These are phyloP conservation scores for Xiphophorus hellerii DNA, from an alignment of 2,113 vertebrate species.

Conservation along the genomic window DNA sequence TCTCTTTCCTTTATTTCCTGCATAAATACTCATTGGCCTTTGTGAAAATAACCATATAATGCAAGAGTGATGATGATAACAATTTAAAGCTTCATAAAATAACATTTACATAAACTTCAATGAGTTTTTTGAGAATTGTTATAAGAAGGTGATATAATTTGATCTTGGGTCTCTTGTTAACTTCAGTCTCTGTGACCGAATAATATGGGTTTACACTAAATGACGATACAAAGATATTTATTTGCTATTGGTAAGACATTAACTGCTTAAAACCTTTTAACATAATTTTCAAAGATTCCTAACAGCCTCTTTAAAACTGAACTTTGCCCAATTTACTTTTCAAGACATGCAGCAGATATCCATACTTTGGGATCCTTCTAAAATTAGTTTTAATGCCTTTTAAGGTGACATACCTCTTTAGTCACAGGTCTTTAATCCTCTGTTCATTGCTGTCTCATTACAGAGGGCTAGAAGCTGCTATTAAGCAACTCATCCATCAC, in stretches of 20 bases:
- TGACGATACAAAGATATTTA: background rate
- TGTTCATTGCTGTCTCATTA: slow-evolving; percentile 79
- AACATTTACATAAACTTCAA: background rate
- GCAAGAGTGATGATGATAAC: too few species aligned
- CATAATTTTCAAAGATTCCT: background rate
- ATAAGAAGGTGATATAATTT: background rate
- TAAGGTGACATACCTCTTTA: slow-evolving; percentile 44
- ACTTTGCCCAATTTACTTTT: slow-evolving; percentile 32
- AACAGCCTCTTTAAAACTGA: slow-evolving; percentile 15
- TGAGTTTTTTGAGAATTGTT: background rate
- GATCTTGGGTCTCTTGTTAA: background rate
- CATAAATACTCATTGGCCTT: too few species aligned
- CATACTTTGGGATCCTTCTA: slow-evolving; percentile 14
- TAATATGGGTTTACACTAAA: background rate
- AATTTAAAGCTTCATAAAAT: too few species aligned
- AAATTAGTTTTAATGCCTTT: slow-evolving; percentile 49
- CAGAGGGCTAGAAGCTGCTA: slow-evolving; percentile 61
- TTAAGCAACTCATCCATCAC: slow-evolving; percentile 79
- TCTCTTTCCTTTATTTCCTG: too few species aligned
- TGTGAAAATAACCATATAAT: too few species aligned
- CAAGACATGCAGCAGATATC: slow-evolving; percentile 16
- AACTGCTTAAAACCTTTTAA: too few species aligned
- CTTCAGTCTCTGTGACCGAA: background rate
- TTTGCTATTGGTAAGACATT: background rate
- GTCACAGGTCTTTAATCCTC: slow-evolving; percentile 57